phyloP scores from a whole-genome alignment of 2,888 invertebrate species.

The Folsomia candida region DNA sequence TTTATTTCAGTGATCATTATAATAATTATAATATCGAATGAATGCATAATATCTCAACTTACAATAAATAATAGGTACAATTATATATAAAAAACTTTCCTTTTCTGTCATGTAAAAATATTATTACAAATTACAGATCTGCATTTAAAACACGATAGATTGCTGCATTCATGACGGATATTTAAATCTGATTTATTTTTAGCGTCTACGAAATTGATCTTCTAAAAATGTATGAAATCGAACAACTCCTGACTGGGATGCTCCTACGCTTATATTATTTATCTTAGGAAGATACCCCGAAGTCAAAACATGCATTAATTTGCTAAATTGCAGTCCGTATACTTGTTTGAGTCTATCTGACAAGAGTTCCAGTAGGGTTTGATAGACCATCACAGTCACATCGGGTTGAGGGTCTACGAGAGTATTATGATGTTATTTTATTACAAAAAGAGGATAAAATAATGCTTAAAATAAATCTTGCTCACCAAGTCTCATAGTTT shows the following conservation, averaged over 20 bases:
- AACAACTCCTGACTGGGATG: conserved; percentile 39
- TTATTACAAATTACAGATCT: too few relatives aligned
- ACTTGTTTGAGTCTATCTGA: conserved; percentile 32
- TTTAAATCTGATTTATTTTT: too few relatives aligned
- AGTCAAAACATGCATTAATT: conserved; percentile 35
- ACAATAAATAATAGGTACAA: too few relatives aligned
- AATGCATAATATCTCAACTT: too few relatives aligned
- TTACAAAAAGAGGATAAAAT: neutral
- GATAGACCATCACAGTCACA: conserved; percentile 47
- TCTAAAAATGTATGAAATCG: conserved; percentile 47
- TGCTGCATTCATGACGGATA: too few relatives aligned
- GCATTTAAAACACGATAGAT: too few relatives aligned
- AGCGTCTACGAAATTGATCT: conserved; percentile 18
- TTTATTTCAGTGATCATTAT: too few relatives aligned
- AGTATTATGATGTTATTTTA: neutral
- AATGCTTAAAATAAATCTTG: neutral
- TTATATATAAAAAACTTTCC: too few relatives aligned
- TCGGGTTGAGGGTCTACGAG: conserved; percentile 47
- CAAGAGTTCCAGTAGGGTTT: conserved; percentile 45
- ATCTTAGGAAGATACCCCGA: conserved; percentile 40
- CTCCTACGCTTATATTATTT: conserved; percentile 34
- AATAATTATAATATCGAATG: too few relatives aligned
- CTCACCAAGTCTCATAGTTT: conserved; percentile 45
- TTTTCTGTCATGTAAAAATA: too few relatives aligned
- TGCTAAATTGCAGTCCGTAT: conserved; percentile 44